Evolutionary conservation across 2,797 vertebrate species (phyloP).

Genomic region (Meriones psammophilus): DNA sequence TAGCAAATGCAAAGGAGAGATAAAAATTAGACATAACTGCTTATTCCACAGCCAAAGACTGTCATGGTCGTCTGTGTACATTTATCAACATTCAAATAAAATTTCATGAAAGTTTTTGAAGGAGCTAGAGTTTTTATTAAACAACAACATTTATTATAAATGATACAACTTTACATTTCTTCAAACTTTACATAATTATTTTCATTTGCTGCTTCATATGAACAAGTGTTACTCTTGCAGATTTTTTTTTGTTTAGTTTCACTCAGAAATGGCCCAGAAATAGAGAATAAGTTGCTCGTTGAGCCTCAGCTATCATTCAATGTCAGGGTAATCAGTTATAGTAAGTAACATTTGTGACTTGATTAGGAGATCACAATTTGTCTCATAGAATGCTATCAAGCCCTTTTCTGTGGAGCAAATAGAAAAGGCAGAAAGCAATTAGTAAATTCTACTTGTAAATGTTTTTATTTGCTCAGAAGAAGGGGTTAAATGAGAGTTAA

Average conservation of each 20-base stretch:
- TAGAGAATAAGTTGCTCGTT: not conserved
- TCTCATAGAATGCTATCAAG: not conserved
- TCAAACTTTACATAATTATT: not conserved
- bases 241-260: not conserved
- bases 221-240: not conserved
- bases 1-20: not conserved
- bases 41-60: not conserved
- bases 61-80: not conserved
- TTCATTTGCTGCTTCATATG: not conserved
- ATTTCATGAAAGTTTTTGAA: not conserved
- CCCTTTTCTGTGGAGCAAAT: not conserved
- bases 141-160: not conserved
- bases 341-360: slow-evolving; percentile 39
- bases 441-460: not conserved
- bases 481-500: too few species aligned
- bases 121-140: not conserved
- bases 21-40: not conserved
- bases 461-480: too few species aligned
- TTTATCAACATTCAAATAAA: slow-evolving; percentile 33
- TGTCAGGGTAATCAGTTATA: not conserved
- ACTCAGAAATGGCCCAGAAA: slow-evolving; percentile 2
- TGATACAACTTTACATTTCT: slow-evolving; percentile 15
- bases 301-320: not conserved
- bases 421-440: not conserved
- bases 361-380: slow-evolving; percentile 8